Conservation (phyloP, 2,888 invertebrate genomes). For the Operophtera brumata region DNA sequence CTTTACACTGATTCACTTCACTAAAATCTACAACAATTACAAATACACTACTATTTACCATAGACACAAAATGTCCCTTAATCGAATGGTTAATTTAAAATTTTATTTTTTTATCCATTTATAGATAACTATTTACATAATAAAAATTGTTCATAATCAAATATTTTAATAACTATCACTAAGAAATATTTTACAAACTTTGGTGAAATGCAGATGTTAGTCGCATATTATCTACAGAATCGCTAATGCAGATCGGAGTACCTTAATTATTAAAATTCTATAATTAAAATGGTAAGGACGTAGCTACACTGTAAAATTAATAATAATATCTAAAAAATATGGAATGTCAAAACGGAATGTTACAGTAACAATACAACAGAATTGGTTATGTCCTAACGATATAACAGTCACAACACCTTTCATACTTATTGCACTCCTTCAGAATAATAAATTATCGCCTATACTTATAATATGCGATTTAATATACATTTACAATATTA, state of each 20-base stretch:
- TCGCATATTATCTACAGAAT: conserved; percentile 61
- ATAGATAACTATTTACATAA: conserved; percentile 76
- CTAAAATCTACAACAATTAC: conserved; percentile 78
- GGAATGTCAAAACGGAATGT: conserved; percentile 58
- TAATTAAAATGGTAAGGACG: conserved; percentile 35
- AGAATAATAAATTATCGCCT: conserved; percentile 75
- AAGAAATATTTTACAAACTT: conserved; percentile 80
- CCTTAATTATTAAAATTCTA: conserved; percentile 30
- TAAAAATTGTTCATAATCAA: conserved; percentile 76
- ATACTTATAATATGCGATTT: conserved; percentile 69
- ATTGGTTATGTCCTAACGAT: conserved; percentile 62
- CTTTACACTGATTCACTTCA: conserved; percentile 62
- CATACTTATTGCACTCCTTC: conserved; percentile 80
- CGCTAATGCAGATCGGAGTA: conserved; percentile 32
- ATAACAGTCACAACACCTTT: conserved; percentile 78
- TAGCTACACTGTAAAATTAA: conserved; percentile 32
- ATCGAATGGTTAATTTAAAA: conserved; percentile 66
- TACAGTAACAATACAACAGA: conserved; percentile 67
- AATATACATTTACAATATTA: conserved; percentile 79
- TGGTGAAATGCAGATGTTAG: conserved; percentile 77
- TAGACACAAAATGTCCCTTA: conserved; percentile 73
- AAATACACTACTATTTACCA: conserved; percentile 78
- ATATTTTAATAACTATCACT: conserved; percentile 70
- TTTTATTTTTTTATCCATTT: conserved; percentile 61
- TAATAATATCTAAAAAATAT: conserved; percentile 36